A percentile compares a stretch with the other conserved stretches of the same genome.
Conservation (phyloP, 2,797 vertebrate species). For the Halcyon leucocephala region DNA sequence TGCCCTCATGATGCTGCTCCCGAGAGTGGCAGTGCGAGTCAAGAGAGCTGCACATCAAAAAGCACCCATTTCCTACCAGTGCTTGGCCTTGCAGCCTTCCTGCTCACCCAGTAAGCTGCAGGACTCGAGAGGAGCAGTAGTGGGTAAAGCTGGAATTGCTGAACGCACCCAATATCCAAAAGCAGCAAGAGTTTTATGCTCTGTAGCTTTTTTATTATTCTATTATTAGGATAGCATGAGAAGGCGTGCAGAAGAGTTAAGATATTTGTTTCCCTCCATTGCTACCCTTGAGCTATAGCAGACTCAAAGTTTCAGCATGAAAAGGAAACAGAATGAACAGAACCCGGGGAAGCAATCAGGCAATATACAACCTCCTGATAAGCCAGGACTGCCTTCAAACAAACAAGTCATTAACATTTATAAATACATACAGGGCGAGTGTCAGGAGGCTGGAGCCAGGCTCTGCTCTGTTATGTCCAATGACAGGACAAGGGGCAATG, state of each 20-base stretch:
- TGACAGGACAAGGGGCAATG: no score
- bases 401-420: not conserved
- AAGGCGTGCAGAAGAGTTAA: not conserved
- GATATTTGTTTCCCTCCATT: not conserved
- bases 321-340: not conserved
- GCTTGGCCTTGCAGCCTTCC: not conserved
- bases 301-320: not conserved
- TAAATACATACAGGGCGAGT: no score
- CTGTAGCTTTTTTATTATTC: not conserved
- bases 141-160: not conserved
- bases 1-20: not conserved
- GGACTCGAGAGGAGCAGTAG: not conserved
- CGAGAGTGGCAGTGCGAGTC: accelerated
- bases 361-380: not conserved
- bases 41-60: not conserved
- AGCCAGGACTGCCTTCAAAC: not conserved
- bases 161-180: not conserved
- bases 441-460: no score
- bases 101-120: not conserved
- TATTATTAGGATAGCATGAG: not conserved
- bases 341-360: not conserved
- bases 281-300: not conserved
- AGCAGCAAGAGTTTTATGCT: not conserved
- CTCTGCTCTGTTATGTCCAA: no score
- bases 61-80: not conserved